Evolutionary conservation across 2,113 vertebrate genomes (phyloP), one percentile per base, ranked within the genome.

Genomic region (Xiphias gladius): DNA sequence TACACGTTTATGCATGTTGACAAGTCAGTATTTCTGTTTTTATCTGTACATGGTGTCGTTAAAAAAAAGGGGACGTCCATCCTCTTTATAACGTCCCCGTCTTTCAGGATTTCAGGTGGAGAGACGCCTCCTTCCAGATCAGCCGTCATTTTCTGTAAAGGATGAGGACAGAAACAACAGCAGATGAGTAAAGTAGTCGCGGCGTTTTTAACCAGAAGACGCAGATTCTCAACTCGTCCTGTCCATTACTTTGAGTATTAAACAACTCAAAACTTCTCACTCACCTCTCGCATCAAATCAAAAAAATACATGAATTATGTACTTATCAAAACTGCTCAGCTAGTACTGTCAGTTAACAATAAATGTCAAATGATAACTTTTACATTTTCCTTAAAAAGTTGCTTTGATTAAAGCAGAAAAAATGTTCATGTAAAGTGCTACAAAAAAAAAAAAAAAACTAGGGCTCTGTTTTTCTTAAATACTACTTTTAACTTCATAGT

Each of bases 71-170:
- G 7, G 43, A 67, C 6, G 10, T n/a, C 59, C 4, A 7, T 54
- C 37, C 20, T 80, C 73, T 65, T 86, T 61, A 91, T 2, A 91
- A 55, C 71, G 78, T 94, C 48, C 2, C 50, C 37, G n/a, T 91
- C 80, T 37, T 91, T 92, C 28, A 78, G 55, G 52, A 68, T 65
- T 41, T 82, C 73, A 35, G 86, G 69, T 3, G 74, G n/a, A 26
- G 88, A 20, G 48, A 78, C 7, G 7, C 2, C 75, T 66, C 63
- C 79, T 64, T 93, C 90, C 28, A 68, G 7, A 22, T 88, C 79
- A 43, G 64, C 55, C 26, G 77, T n/a, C 11, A 32, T 72, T 80
- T 83, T 87, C 94, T 95, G 85, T 24, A 61, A 83, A 85, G 46
- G 59, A 85, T 16, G 3, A 82, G 37, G 67, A 87, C 67, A 73